phyloP scores from a whole-genome alignment of 2,797 vertebrate genomes.

The Lycodopsis pacificus region DNA sequence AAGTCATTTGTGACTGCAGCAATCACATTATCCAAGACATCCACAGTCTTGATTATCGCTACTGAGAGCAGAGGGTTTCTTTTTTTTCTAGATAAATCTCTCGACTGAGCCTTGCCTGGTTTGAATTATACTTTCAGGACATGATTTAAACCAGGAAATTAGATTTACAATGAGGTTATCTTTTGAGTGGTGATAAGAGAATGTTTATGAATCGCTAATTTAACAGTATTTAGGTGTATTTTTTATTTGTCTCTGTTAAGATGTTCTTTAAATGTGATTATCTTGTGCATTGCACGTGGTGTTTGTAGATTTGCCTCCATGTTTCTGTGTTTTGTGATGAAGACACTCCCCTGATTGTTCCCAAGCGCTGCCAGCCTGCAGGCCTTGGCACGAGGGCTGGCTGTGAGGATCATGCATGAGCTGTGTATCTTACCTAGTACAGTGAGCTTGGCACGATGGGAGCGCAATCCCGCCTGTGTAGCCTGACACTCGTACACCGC shows the following conservation, averaged over 20 bases:
- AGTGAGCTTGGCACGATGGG: conserved; percentile 89
- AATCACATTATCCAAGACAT: conserved; percentile 84
- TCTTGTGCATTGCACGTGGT: conserved; percentile 12
- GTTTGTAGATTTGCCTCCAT: conserved; percentile 31
- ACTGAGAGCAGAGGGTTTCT: conserved; percentile 61
- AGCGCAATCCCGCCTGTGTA: conserved; percentile 90
- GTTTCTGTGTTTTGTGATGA: conserved; percentile 50
- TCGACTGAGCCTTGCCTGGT: conserved; percentile 59
- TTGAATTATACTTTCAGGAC: conserved; percentile 66
- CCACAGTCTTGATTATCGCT: conserved; percentile 79
- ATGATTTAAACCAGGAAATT: conserved; percentile 67
- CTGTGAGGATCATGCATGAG: conserved; percentile 70
- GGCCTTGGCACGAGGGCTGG: conserved; percentile 58
- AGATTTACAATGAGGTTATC: conserved; percentile 64
- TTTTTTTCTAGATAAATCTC: conserved; percentile 48
- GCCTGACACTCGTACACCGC: conserved; percentile 94
- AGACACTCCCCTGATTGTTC: conserved; percentile 63
- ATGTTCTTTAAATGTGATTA: conserved; percentile 26
- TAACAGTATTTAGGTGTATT: conserved; percentile 3
- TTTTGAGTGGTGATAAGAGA: conserved; percentile 51
- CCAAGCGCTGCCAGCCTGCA: conserved; percentile 52
- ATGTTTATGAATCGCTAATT: conserved; percentile 50
- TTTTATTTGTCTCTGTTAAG: conserved; percentile 6
- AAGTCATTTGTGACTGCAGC: conserved; percentile 84
- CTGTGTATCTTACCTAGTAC: conserved; percentile 88